phyloP scores from a whole-genome alignment of 2,797 vertebrate species.

The Anomalospiza imberbis region DNA sequence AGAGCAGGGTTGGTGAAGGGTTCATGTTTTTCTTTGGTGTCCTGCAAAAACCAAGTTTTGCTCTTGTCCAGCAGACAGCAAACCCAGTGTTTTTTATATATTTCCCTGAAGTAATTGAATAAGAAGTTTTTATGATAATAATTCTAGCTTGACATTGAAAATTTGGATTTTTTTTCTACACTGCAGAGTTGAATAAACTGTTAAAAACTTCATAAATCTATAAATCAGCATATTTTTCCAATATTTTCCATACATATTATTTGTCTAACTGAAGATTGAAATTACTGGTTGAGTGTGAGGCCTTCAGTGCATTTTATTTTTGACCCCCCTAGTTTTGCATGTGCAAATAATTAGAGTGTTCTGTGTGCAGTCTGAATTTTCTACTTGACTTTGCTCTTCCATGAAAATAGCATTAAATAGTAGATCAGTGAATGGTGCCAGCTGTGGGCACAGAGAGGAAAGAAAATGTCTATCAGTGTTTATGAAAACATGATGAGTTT shows the following conservation, averaged over 20 bases:
- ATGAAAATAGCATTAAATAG: background rate
- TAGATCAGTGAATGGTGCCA: background rate
- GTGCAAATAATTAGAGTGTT: background rate
- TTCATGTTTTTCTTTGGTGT: background rate
- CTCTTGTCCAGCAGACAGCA: background rate
- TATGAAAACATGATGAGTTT: background rate
- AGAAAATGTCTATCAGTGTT: background rate
- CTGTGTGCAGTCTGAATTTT: background rate
- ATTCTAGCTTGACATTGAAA: background rate
- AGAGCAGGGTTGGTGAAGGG: background rate
- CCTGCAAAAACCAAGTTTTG: background rate
- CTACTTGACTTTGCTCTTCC: background rate
- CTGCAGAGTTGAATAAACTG: background rate
- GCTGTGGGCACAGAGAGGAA: background rate
- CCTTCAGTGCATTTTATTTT: background rate
- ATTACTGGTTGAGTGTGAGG: background rate
- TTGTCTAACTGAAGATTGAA: background rate
- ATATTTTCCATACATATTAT: background rate
- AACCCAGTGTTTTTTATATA: background rate
- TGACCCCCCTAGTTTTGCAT: background rate
- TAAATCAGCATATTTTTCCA: background rate
- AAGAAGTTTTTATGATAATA: background rate
- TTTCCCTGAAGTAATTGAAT: background rate
- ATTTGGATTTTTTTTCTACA: background rate
- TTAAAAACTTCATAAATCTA: background rate